Evolutionary conservation across 2,113 vertebrate species (phyloP), one percentile per base, ranked within the genome.

Genomic region (Corythaeola cristata): DNA sequence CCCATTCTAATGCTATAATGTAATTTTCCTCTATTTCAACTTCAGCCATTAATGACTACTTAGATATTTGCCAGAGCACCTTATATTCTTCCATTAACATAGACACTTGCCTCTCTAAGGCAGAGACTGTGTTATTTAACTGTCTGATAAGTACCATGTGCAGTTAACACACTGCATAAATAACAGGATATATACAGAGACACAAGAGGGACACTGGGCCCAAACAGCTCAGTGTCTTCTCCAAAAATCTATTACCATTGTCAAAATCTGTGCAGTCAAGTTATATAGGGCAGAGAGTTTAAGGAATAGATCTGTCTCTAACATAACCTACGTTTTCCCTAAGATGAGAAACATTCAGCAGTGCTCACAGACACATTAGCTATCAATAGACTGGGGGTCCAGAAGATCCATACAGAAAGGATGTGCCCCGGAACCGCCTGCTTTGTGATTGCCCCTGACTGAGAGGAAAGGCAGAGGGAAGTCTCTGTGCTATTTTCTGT

Each of bases 61-160:
- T 41, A 89, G 84, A 58, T 68, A 82, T 92, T 93, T 88, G 82
- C 78, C 85, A 92, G 69, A 92, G 47, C 74, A 82, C 41, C n/a
- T 82, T 82, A n/a, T 78, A 53, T 69, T 49, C 45, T 35, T 74
- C 60, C 64, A 72, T 67, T 50, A 78, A 45, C 2, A 5, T 11
- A 53, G 44, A 39, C 41, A 22, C 33, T 75, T 88, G 50, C 39
- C 39, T 89, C 32, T 84, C 27, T 53, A 53, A 84, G 81, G 60
- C 56, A 96, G 41, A 19, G 28, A 49, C 45, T 77, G 55, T 33
- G 35, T 33, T 87, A 19, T 41, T 78, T 58, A 62, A 35, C 9
- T 14, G 18, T 27, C 75, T 85, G 60, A 9, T 24, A 85, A 90
- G 27, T 53, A 53, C 14, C 33, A 35, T 2, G 5, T 88, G 69